Evolutionary conservation across 92 coral and sea anemone genomes (phyloP).

Genomic region (Muricea muricata): DNA sequence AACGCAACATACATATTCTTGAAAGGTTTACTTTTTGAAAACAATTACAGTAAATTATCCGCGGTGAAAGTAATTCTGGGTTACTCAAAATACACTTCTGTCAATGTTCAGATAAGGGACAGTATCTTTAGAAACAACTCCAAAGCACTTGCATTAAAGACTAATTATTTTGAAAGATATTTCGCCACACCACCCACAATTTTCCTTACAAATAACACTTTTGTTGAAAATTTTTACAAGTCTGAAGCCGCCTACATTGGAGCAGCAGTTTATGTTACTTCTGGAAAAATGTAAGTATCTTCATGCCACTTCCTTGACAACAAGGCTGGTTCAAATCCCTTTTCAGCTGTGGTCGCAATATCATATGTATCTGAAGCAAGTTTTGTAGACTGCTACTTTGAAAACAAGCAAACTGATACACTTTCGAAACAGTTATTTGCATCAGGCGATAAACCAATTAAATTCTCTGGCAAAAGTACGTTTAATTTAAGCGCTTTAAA

Average conservation of each 20-base stretch:
- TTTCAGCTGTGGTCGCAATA: not conserved
- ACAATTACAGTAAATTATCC: not conserved
- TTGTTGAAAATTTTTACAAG: not conserved
- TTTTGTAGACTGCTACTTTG: constrained; percentile 8
- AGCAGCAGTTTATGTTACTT: not conserved
- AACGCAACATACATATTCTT: not conserved
- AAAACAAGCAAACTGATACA: not conserved
- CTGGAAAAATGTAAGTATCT: not conserved
- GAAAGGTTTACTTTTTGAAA: not conserved
- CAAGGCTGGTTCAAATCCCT: not conserved
- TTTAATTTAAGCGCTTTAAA: not conserved
- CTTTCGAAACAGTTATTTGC: not conserved
- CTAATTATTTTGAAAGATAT: not conserved
- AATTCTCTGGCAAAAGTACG: not conserved
- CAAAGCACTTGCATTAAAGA: not conserved
- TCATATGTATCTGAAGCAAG: not conserved
- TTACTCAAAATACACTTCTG: no score
- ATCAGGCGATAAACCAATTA: not conserved
- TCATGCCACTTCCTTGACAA: constrained; percentile 25
- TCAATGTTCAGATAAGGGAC: not conserved
- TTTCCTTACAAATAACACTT: not conserved
- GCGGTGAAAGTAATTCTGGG: not conserved
- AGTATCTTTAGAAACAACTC: not conserved
- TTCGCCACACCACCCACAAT: not conserved
- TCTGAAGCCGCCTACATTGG: no score